These are phyloP conservation scores for Istiophorus platypterus DNA, from an alignment of 2,113 vertebrate genomes.

Conservation along the genomic window DNA sequence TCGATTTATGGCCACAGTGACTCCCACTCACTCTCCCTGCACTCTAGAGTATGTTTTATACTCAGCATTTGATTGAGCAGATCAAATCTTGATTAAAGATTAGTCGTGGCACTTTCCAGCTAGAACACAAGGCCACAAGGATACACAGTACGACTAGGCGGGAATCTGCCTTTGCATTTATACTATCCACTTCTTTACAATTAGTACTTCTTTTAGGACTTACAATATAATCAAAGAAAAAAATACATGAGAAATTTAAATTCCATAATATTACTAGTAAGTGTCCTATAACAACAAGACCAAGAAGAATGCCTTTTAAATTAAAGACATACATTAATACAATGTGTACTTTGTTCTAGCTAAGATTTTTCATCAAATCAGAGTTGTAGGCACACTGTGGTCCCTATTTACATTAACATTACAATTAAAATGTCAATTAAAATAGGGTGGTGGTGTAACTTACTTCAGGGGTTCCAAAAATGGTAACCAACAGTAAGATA, in stretches of 20 bases:
- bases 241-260: background rate
- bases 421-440: background rate
- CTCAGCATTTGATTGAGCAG: slow-evolving; percentile 44
- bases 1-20: slow-evolving; percentile 56
- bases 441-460: no score
- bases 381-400: background rate
- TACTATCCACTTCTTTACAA: background rate
- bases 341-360: background rate
- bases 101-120: slow-evolving; percentile 19
- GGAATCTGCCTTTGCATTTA: background rate
- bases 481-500: background rate
- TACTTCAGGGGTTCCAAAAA: background rate
- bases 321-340: no score
- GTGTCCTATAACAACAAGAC: background rate
- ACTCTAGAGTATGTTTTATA: slow-evolving; percentile 46
- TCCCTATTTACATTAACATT: background rate
- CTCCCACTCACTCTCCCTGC: slow-evolving; percentile 67
- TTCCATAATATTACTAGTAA: background rate
- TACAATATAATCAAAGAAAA: background rate
- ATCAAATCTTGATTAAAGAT: slow-evolving; percentile 51
- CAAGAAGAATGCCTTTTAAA: background rate
- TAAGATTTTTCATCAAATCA: background rate
- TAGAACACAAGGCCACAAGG: slow-evolving; percentile 16
- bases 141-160: background rate
- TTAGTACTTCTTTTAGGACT: background rate